Evolutionary conservation across 2,797 vertebrate species (phyloP).

Genomic region (Darevskia nairensis): DNA sequence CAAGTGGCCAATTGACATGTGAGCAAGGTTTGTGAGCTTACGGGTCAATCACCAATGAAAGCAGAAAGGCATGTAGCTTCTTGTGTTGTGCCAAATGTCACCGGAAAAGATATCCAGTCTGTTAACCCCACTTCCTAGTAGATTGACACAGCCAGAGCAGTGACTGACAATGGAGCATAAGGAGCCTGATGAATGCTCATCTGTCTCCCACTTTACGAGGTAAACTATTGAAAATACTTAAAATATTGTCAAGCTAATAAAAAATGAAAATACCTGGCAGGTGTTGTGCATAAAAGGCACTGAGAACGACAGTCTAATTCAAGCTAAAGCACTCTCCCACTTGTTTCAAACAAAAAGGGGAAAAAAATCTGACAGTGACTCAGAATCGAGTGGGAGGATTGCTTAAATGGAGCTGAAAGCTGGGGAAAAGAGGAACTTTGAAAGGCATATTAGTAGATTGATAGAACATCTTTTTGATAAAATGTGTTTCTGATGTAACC

Average conservation of each 20-base stretch:
- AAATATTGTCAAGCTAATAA: constrained; percentile 45
- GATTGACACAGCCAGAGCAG: constrained; percentile 22
- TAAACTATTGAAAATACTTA: constrained; percentile 49
- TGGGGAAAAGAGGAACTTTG: background rate
- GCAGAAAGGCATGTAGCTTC: background rate
- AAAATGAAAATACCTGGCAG: constrained; percentile 50
- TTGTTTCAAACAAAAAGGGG: constrained; percentile 29
- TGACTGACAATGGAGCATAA: constrained; percentile 42
- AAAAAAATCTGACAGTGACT: constrained; percentile 47
- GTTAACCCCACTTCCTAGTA: background rate
- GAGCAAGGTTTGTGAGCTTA: background rate
- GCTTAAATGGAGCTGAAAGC: constrained; percentile 49
- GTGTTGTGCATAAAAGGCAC: constrained; percentile 32
- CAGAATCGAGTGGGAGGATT: constrained; percentile 39
- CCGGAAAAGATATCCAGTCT: background rate
- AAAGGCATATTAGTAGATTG: constrained; percentile 42
- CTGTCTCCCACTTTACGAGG: constrained; percentile 42
- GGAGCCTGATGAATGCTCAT: constrained; percentile 30
- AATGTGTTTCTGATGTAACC: constrained; percentile 47
- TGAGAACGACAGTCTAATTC: constrained; percentile 44
- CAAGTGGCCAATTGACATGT: background rate
- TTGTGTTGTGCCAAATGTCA: background rate
- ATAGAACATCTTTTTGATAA: constrained; percentile 34
- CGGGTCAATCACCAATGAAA: background rate
- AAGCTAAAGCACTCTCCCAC: constrained; percentile 46